Conservation (phyloP, 2,113 vertebrate species). For the Trochalopteron elliotii region DNA sequence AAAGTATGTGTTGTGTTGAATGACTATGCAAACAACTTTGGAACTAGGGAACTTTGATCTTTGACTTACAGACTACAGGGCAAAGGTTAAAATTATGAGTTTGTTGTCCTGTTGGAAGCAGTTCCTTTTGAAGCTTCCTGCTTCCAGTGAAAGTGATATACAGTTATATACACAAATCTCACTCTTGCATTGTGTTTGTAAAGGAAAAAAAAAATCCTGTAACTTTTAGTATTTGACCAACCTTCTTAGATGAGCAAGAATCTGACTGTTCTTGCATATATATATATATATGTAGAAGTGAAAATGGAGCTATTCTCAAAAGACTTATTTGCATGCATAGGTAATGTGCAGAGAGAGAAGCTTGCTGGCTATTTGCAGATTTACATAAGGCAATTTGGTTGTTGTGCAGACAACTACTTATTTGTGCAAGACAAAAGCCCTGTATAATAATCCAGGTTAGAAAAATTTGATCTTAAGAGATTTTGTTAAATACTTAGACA, state of each 20-base stretch:
- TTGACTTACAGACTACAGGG: slow-evolving; percentile 51
- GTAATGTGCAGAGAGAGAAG: not conserved
- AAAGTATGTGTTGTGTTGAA: slow-evolving; percentile 40
- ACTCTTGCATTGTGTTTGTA: slow-evolving; percentile 37
- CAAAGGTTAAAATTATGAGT: slow-evolving; percentile 58
- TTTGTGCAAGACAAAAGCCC: not conserved
- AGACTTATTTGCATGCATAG: not conserved
- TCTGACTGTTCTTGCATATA: not conserved
- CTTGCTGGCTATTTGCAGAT: not conserved
- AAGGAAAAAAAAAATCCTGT: slow-evolving; percentile 51
- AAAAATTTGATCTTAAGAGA: not conserved
- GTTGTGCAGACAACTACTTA: not conserved
- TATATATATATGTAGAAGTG: not conserved
- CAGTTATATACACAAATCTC: slow-evolving; percentile 45
- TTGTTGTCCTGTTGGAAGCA: slow-evolving; percentile 51
- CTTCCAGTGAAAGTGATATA: slow-evolving; percentile 54
- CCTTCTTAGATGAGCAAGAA: not conserved
- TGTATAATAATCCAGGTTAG: not conserved
- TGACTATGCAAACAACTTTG: slow-evolving; percentile 51
- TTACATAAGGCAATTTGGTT: not conserved
- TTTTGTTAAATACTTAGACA: not conserved
- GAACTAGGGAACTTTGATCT: slow-evolving; percentile 63
- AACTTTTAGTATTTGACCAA: not conserved
- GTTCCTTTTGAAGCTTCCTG: slow-evolving; percentile 54
- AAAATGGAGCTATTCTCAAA: not conserved